Conservation (phyloP, 64 coral and sea anemone species). For the Montipora sp. region DNA sequence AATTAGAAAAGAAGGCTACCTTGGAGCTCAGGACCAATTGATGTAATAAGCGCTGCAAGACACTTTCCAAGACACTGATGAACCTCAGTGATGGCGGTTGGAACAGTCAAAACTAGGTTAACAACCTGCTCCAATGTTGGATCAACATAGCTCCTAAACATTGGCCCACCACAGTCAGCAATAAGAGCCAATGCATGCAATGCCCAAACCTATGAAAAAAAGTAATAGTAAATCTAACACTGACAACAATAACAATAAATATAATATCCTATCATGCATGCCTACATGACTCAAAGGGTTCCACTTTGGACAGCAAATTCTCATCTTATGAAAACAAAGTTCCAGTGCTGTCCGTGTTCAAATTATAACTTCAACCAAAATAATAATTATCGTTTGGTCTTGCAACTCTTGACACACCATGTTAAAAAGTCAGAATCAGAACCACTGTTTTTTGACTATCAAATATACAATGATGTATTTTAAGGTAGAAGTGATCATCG, state of each 20-base stretch:
- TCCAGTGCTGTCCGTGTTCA: no score
- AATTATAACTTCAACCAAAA: no score
- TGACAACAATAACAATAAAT: background rate
- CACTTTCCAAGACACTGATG: constrained; percentile 98
- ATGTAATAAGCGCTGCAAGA: constrained; percentile 93
- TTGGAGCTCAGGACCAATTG: constrained; percentile 97
- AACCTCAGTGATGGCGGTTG: constrained; percentile 90
- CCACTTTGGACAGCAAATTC: no score
- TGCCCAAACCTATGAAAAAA: constrained; percentile 83
- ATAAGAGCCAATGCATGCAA: constrained; percentile 95
- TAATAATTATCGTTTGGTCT: no score
- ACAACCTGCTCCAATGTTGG: constrained; percentile 97
- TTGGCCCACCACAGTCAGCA: constrained; percentile 98
- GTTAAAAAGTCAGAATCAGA: no score
- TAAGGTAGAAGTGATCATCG: no score
- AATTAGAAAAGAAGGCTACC: constrained; percentile 39
- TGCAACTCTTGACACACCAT: no score
- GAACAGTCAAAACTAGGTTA: constrained; percentile 79
- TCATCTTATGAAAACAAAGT: no score
- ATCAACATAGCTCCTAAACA: constrained; percentile 97
- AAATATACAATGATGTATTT: no score
- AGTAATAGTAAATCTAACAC: background rate
- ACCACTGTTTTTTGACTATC: no score
- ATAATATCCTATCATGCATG: no score
- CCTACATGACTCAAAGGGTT: no score